These are phyloP conservation scores for Tinea semifulvella DNA, from an alignment of 2,888 invertebrate genomes.

Conservation along the genomic window DNA sequence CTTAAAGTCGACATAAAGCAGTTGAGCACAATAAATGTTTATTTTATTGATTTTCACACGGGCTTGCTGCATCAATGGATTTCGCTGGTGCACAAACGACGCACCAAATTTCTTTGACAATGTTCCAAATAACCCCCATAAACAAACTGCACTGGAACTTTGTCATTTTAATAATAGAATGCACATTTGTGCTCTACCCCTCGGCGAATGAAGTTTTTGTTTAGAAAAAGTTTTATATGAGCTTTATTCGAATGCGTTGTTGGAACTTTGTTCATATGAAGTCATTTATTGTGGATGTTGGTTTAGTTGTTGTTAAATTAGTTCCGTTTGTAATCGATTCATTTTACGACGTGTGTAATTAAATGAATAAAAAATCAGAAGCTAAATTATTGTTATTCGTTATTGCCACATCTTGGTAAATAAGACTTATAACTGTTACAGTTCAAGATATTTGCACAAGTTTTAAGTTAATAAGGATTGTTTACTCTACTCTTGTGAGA, in stretches of 20 bases:
- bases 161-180: constrained; percentile 56
- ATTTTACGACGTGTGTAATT: constrained; percentile 54
- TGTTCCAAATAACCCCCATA: constrained; percentile 42
- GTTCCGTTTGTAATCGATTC: constrained; percentile 42
- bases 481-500: no score
- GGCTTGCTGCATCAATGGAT: constrained; percentile 37
- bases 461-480: no score
- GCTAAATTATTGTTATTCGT: neutral
- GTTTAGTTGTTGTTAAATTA: constrained; percentile 37
- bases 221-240: constrained; percentile 44
- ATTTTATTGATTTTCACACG: constrained; percentile 65
- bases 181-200: constrained; percentile 24
- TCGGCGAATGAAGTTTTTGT: constrained; percentile 34
- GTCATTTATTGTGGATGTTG: constrained; percentile 28
- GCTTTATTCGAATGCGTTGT: constrained; percentile 25
- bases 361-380: constrained; percentile 16
- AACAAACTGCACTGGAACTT: constrained; percentile 49
- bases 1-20: constrained; percentile 11
- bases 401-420: no score
- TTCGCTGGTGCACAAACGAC: constrained; percentile 31
- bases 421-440: no score
- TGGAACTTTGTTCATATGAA: constrained; percentile 38
- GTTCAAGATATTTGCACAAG: no score
- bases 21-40: constrained; percentile 35
- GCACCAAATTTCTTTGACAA: constrained; percentile 33